phyloP scores from a whole-genome alignment of 2,797 vertebrate genomes.

The Cynopterus sphinx region DNA sequence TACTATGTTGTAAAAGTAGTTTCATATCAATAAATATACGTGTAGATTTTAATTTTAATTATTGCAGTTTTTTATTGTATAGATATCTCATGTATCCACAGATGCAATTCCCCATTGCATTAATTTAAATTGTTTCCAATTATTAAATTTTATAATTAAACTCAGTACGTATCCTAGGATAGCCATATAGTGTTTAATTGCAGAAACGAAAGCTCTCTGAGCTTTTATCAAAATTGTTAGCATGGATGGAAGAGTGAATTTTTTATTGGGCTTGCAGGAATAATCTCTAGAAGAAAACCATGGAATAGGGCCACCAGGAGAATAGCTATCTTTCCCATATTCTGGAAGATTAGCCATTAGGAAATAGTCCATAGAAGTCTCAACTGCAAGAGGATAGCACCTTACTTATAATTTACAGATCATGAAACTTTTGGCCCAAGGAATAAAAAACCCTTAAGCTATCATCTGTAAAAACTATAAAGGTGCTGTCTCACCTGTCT shows the following conservation, averaged over 20 bases:
- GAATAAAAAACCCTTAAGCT: not conserved
- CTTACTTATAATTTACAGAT: not conserved
- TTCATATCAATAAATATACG: not conserved
- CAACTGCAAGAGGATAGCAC: not conserved
- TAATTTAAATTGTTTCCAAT: not conserved
- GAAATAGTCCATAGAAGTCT: not conserved
- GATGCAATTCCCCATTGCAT: not conserved
- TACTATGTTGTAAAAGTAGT: not conserved
- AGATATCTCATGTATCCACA: not conserved
- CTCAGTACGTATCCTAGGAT: not conserved
- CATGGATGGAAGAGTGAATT: not conserved
- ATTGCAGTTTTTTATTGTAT: not conserved
- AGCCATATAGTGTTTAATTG: not conserved
- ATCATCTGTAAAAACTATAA: not conserved
- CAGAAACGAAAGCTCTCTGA: not conserved
- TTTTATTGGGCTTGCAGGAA: not conserved
- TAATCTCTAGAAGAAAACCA: not conserved
- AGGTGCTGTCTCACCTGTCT: not conserved
- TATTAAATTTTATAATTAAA: not conserved
- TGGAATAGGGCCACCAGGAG: not conserved
- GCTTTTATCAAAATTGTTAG: not conserved
- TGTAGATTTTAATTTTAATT: not conserved
- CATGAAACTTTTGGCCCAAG: not conserved
- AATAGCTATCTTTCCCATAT: not conserved
- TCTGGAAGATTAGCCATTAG: not conserved